Base-by-base conservation (phyloP, 2,113 vertebrate species). In the Platysternon megacephalum region DNA sequence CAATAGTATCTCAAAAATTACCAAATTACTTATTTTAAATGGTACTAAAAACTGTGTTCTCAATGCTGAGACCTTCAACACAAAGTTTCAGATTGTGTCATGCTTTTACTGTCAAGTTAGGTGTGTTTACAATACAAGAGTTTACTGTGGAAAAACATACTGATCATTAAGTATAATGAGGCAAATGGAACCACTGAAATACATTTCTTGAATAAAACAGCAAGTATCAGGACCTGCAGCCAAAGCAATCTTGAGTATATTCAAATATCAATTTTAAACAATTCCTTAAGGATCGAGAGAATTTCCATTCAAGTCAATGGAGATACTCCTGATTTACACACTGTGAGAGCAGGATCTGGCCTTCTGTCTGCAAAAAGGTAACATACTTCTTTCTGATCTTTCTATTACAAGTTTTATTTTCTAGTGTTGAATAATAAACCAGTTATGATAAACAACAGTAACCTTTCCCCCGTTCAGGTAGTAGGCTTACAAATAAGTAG, bases 381-480 rank as follows among this genome's bases (percentile, higher is more conserved):
- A 44, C 17, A 42, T 42, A 13, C 19, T 42, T 1, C 4, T 6
- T 51, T 51, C 28, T 16, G 81, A 86, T 86, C 82, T 87, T 88
- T 86, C 0, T 0, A 42, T 74, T 84, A 35, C 0, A 0, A 84
- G 68, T 11, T 8, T 82, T 32, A 74, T 91, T 96, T 93, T 48
- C 52, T 81, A 79, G 49, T 86, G 83, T 42, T 87, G 93, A 61
- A 96, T 82, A 65, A 88, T 89, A 74, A 96, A 68, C 28, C 84
- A 84, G 87, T 76, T 82, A 82, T 29, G 68, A 80, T 55, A 95
- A 89, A 90, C 52, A 91, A 16, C 68, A 94, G 82, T 89, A 92
- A 87, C n/a, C 0, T 0, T 42, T 79, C 89, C 82, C 95, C 65
- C 92, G 89, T 39, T 91, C 89, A 84, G 93, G 82, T 56, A 93